Conservation (phyloP, 2,797 vertebrate species). For the Molossus alvarezi region DNA sequence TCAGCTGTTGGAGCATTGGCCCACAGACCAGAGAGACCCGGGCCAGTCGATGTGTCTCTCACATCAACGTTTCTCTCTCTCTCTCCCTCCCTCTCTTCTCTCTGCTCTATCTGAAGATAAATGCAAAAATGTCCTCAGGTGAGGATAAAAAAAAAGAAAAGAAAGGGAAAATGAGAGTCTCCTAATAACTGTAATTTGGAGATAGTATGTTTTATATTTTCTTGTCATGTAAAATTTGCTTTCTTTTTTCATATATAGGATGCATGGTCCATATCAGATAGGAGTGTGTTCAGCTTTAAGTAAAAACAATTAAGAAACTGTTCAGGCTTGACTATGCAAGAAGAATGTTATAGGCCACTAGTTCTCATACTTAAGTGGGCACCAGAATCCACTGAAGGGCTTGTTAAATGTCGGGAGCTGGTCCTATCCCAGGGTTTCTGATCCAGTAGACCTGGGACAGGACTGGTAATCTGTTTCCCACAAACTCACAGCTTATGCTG, state of each 20-base stretch:
- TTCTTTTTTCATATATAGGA: not conserved
- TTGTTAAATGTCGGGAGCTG: not conserved
- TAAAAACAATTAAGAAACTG: not conserved
- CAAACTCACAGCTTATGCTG: not conserved
- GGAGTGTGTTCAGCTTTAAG: not conserved
- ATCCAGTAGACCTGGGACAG: not conserved
- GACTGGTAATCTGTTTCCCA: not conserved
- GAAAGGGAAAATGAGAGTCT: not conserved
- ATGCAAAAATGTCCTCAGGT: too few relatives aligned
- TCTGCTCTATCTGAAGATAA: too few relatives aligned
- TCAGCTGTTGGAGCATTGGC: too few relatives aligned
- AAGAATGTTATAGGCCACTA: not conserved
- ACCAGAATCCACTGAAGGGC: not conserved
- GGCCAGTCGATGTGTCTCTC: too few relatives aligned
- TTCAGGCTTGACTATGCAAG: not conserved
- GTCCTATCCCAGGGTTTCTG: not conserved
- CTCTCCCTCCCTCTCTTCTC: too few relatives aligned
- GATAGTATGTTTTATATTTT: not conserved
- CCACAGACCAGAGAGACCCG: too few relatives aligned
- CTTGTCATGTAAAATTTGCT: not conserved
- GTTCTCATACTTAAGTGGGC: not conserved
- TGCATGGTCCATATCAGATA: not conserved
- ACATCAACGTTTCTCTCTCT: too few relatives aligned
- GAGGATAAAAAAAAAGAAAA: not conserved
- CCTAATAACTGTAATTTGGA: not conserved